Conservation (phyloP, 2,113 vertebrate species). For the Acrocephalus arundinaceus region DNA sequence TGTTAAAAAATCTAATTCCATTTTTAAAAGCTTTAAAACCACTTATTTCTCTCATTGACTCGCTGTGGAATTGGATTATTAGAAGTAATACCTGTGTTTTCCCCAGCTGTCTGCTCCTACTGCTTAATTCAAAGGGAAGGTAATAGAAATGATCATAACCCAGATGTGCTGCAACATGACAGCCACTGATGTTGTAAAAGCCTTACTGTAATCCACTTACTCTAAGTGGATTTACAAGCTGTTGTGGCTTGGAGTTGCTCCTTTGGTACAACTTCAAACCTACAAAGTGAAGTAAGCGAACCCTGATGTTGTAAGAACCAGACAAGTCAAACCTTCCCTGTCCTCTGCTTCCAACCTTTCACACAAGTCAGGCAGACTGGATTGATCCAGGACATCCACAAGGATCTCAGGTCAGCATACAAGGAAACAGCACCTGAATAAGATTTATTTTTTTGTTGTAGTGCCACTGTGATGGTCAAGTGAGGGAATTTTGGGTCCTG, state of each 20-base stretch:
- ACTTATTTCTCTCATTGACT: background rate
- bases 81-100: background rate
- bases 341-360: background rate
- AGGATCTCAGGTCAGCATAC: background rate
- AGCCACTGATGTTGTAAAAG: background rate
- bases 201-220: constrained; percentile 2
- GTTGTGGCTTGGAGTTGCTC: background rate
- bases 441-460: background rate
- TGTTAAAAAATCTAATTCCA: background rate
- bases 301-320: background rate
- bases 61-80: constrained; percentile 10
- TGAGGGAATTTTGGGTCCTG: background rate
- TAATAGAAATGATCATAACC: background rate
- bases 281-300: background rate
- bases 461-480: background rate
- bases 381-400: background rate
- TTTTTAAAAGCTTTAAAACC: background rate
- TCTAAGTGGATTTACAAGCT: constrained; percentile 7
- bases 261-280: background rate
- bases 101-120: background rate
- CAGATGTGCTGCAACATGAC: background rate
- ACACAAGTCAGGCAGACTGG: background rate
- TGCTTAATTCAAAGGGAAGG: background rate
- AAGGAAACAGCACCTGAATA: background rate
- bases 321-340: background rate